Percentiles rank a stretch among this genome's conserved stretches.
Conservation (phyloP, 2,797 vertebrate species). For the Cynopterus sphinx region DNA sequence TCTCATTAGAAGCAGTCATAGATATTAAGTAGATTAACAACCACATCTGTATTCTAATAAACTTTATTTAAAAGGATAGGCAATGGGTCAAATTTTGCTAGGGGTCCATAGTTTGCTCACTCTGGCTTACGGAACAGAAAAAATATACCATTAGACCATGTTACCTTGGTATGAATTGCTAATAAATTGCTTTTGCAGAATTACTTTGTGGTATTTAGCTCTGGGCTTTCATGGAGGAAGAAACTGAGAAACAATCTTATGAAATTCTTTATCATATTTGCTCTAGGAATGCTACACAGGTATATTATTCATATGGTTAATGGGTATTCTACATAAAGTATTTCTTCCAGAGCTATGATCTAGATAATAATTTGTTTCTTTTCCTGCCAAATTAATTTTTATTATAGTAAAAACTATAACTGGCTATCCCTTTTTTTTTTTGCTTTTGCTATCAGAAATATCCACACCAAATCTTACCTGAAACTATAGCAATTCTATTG, state of each 20-base stretch:
- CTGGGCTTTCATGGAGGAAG: neutral
- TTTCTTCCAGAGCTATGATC: neutral
- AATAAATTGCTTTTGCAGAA: neutral
- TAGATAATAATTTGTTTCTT: conserved; percentile 13
- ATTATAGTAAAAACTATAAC: neutral
- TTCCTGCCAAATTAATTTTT: neutral
- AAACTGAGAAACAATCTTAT: neutral
- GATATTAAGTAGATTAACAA: neutral
- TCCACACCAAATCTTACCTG: neutral
- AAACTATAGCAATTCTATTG: neutral
- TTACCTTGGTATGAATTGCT: neutral
- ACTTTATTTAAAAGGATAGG: neutral
- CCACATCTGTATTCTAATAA: neutral
- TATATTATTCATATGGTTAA: neutral
- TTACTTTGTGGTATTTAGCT: neutral
- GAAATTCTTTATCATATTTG: conserved; percentile 20
- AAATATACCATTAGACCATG: neutral
- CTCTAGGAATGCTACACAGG: neutral
- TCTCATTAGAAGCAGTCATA: neutral
- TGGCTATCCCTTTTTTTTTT: neutral
- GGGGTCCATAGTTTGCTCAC: neutral
- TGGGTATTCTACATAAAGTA: neutral
- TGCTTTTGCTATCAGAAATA: neutral
- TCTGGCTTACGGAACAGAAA: neutral
- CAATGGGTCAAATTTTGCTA: neutral